Percentiles rank a stretch among this genome's conserved stretches.
phyloP scores from a whole-genome alignment of 2,113 vertebrate genomes.

The Dicerorhinus sumatrensis region DNA sequence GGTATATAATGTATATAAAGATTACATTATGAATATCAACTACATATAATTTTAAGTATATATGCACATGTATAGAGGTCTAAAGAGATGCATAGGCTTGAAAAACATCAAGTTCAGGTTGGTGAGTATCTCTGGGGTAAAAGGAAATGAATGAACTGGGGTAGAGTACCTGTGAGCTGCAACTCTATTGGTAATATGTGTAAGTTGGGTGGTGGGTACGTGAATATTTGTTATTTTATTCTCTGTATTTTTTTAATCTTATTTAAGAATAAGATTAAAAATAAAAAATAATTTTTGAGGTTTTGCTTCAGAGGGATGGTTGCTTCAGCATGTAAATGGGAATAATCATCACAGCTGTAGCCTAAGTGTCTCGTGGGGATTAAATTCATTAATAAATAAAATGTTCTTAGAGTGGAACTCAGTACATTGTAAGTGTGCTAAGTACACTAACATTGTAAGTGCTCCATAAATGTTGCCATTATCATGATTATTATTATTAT shows the following conservation, averaged over 20 bases:
- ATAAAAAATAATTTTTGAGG: background rate
- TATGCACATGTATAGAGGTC: background rate
- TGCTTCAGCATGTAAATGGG: background rate
- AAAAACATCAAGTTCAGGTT: background rate
- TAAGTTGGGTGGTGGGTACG: background rate
- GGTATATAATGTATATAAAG: background rate
- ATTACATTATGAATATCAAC: background rate
- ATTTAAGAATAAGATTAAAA: background rate
- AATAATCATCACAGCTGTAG: background rate
- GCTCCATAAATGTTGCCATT: background rate
- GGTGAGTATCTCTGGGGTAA: background rate
- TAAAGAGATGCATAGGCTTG: background rate
- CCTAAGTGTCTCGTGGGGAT: background rate
- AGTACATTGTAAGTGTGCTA: background rate
- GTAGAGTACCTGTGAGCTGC: background rate
- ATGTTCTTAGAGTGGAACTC: background rate
- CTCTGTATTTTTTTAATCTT: background rate
- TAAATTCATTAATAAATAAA: conserved; percentile 27
- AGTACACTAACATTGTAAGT: background rate
- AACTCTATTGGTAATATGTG: background rate
- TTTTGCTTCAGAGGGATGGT: background rate
- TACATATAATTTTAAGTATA: background rate
- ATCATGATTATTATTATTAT: background rate
- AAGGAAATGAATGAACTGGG: background rate
- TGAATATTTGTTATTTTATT: background rate